phyloP scores from a whole-genome alignment of 2,888 invertebrate genomes.

The Drosophila falleni region DNA sequence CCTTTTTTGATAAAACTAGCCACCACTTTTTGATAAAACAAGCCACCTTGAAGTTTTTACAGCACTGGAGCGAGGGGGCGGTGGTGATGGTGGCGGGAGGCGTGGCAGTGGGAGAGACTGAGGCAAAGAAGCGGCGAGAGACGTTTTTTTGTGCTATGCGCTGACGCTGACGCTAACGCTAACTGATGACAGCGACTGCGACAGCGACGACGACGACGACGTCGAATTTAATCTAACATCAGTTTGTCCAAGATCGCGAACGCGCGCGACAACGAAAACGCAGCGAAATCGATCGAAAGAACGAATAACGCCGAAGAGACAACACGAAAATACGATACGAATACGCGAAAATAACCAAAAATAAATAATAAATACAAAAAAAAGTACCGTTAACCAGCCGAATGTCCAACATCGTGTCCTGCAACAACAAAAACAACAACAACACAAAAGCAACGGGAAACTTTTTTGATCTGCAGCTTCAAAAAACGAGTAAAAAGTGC shows the following conservation, averaged over 20 bases:
- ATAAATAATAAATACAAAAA: no score
- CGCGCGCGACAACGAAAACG: slow-evolving; percentile 51
- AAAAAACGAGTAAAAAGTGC: slow-evolving; percentile 1
- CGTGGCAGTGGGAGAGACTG: neutral
- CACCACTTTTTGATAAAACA: neutral
- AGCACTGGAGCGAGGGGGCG: slow-evolving; percentile 13
- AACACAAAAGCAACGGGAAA: neutral
- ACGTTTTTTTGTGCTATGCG: slow-evolving; percentile 1
- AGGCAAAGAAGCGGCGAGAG: neutral
- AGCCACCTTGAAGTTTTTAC: slow-evolving; percentile 9
- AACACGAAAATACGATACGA: slow-evolving; percentile 12
- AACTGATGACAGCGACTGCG: neutral
- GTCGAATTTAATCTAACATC: slow-evolving; percentile 68
- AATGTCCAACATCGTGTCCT: slow-evolving; percentile 17
- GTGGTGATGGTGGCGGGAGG: slow-evolving; percentile 17
- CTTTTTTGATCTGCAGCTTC: slow-evolving; percentile 4
- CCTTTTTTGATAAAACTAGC: neutral
- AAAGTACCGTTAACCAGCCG: slow-evolving; percentile 3
- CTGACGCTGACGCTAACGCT: slow-evolving; percentile 3
- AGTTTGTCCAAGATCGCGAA: slow-evolving; percentile 82
- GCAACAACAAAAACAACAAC: slow-evolving; percentile 4
- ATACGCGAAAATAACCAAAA: slow-evolving; percentile 2
- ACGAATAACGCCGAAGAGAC: slow-evolving; percentile 12
- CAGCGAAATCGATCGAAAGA: slow-evolving; percentile 26
- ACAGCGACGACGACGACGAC: slow-evolving; percentile 12